A percentile compares a stretch with the other conserved stretches of the same genome.
These are phyloP conservation scores for Notodromas monacha DNA, from an alignment of 2,888 invertebrate genomes.

Conservation along the genomic window DNA sequence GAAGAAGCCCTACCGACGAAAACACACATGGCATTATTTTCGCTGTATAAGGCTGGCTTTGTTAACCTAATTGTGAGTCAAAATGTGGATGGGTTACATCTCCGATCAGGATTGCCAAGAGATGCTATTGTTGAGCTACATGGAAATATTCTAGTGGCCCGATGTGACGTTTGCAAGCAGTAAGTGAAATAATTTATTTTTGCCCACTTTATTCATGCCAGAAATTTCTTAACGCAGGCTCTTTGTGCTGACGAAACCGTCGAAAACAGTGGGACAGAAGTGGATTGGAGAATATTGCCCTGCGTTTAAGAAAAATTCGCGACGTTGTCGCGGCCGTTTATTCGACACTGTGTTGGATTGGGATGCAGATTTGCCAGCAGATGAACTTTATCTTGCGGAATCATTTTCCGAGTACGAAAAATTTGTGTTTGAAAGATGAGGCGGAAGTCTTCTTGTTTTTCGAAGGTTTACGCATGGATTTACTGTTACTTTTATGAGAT, in stretches of 20 bases:
- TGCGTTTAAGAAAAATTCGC: conserved; percentile 22
- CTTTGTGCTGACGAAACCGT: conserved; percentile 26
- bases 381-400: conserved; percentile 46
- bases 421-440: too few relatives aligned
- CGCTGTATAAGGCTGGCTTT: conserved; percentile 29
- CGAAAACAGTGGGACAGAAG: conserved; percentile 44
- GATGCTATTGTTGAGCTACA: conserved; percentile 62
- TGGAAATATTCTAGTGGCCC: conserved; percentile 89
- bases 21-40: conserved; percentile 68
- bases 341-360: conserved; percentile 79
- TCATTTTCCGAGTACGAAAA: conserved; percentile 27
- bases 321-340: conserved; percentile 56
- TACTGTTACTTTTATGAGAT: too few relatives aligned
- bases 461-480: too few relatives aligned
- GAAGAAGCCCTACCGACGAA: conserved; percentile 61
- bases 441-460: too few relatives aligned
- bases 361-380: conserved; percentile 70
- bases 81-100: conserved; percentile 88
- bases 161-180: conserved; percentile 43
- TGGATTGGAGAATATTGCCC: conserved; percentile 31
- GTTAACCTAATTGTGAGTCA: conserved; percentile 71
- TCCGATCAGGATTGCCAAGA: conserved; percentile 52
- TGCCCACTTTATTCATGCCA: background rate
- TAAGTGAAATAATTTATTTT: background rate
- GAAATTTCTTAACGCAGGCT: background rate